Conservation (phyloP, 1,140 invertebrate species). For the Geopemphigus sp. region DNA sequence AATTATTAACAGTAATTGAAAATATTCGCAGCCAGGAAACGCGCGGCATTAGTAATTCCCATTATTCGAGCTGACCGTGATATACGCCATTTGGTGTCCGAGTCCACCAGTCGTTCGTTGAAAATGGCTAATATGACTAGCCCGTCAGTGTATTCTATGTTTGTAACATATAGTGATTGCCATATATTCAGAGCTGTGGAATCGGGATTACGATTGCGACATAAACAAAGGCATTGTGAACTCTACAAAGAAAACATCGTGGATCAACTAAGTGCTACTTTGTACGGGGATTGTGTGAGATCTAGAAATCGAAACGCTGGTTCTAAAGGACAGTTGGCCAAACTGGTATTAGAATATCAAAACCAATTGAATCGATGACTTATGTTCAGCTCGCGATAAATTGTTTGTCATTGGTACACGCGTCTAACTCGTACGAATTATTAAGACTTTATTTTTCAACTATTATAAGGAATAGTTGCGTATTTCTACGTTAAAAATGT, state of each 20-base stretch:
- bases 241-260: slow-evolving; percentile 9
- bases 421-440: too few relatives aligned
- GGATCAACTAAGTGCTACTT: slow-evolving; percentile 26
- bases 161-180: slow-evolving; percentile 62
- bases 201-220: slow-evolving; percentile 60
- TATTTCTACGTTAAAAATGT: too few relatives aligned
- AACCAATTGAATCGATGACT: background rate
- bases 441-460: too few relatives aligned
- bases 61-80: slow-evolving; percentile 65
- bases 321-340: slow-evolving; percentile 53
- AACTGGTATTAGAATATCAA: slow-evolving; percentile 52
- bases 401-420: too few relatives aligned
- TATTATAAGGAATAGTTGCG: too few relatives aligned
- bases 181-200: slow-evolving; percentile 72
- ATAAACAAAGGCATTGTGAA: slow-evolving; percentile 48
- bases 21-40: slow-evolving; percentile 58
- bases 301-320: slow-evolving; percentile 52
- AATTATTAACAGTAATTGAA: background rate
- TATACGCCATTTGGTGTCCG: slow-evolving; percentile 55
- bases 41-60: slow-evolving; percentile 61
- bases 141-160: slow-evolving; percentile 65
- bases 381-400: too few relatives aligned
- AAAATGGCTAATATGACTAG: slow-evolving; percentile 50
- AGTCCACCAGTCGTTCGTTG: slow-evolving; percentile 8
- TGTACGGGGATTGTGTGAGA: slow-evolving; percentile 50